phyloP scores from a whole-genome alignment of 2,888 invertebrate genomes.

The Isoperla grammatica region DNA sequence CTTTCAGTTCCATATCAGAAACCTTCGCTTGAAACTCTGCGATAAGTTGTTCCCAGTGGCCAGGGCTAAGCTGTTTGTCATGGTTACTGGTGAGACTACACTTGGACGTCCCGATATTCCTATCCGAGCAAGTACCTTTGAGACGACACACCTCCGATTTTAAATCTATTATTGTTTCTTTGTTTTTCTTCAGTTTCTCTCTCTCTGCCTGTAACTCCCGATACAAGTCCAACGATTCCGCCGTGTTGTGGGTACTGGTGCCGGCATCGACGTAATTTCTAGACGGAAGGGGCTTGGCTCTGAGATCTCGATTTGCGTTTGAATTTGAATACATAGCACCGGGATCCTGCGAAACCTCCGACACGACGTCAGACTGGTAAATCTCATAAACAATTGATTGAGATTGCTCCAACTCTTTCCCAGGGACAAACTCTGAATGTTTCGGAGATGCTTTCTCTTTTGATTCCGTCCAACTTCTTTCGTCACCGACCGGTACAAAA shows the following conservation, averaged over 20 bases:
- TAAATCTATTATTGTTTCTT: slow-evolving; percentile 23
- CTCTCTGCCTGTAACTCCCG: slow-evolving; percentile 26
- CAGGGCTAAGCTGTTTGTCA: slow-evolving; percentile 11
- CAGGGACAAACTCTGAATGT: too few species aligned
- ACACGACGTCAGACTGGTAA: too few species aligned
- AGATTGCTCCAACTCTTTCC: too few species aligned
- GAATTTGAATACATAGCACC: too few species aligned
- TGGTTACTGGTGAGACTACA: background rate
- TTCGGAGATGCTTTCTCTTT: background rate
- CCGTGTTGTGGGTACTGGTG: slow-evolving; percentile 7
- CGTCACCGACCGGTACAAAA: too few species aligned
- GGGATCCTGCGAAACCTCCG: too few species aligned
- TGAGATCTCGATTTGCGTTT: too few species aligned
- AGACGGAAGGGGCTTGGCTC: too few species aligned
- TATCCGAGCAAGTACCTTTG: background rate
- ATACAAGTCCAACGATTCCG: slow-evolving; percentile 21
- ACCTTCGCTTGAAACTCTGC: slow-evolving; percentile 27
- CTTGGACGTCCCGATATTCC: background rate
- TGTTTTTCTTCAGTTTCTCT: slow-evolving; percentile 23
- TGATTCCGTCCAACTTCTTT: slow-evolving; percentile 1
- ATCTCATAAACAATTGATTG: too few species aligned
- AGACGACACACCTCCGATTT: slow-evolving; percentile 18
- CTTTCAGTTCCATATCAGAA: slow-evolving; percentile 31
- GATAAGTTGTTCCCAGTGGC: slow-evolving; percentile 14
- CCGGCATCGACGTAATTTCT: too few species aligned